Conservation (phyloP, 2,113 vertebrate genomes). For the Triplophysa tibetana region DNA sequence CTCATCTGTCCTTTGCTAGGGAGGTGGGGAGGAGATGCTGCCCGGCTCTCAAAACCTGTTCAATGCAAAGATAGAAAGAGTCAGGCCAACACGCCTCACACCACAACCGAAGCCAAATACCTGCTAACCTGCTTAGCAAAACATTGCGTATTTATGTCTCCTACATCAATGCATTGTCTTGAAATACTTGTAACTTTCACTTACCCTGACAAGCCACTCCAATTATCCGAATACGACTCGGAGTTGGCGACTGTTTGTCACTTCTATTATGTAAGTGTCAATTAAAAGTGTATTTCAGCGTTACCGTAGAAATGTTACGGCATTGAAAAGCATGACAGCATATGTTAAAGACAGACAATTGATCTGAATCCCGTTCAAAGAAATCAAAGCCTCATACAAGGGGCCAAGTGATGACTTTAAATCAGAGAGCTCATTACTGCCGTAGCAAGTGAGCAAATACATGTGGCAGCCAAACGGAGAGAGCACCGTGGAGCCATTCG, state of each 20-base stretch:
- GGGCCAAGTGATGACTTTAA: conserved; percentile 58
- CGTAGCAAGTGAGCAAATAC: conserved; percentile 67
- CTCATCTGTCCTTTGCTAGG: conserved; percentile 71
- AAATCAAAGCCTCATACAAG: background rate
- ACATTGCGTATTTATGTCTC: background rate
- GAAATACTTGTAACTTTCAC: conserved; percentile 11
- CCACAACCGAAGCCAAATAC: conserved; percentile 46
- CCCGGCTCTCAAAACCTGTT: conserved; percentile 82
- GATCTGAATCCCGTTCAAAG: conserved; percentile 1
- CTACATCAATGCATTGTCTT: background rate
- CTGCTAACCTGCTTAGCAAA: conserved; percentile 6
- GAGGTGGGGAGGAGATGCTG: conserved; percentile 62
- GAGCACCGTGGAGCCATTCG: conserved; percentile 53
- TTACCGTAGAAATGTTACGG: background rate
- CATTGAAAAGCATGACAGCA: conserved; percentile 15
- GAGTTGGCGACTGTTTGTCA: conserved; percentile 19
- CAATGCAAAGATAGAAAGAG: conserved; percentile 83
- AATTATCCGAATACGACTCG: conserved; percentile 10
- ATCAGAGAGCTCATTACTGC: conserved; percentile 70
- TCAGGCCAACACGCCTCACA: conserved; percentile 79
- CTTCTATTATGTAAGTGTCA: conserved; percentile 26
- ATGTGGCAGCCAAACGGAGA: conserved; percentile 72
- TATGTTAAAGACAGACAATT: conserved; percentile 9
- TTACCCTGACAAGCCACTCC: background rate
- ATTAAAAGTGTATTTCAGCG: conserved; percentile 23